Evolutionary conservation across 2,888 invertebrate genomes (phyloP), one percentile per base, ranked within the genome.

Genomic region (Trissoscelio sp.): DNA sequence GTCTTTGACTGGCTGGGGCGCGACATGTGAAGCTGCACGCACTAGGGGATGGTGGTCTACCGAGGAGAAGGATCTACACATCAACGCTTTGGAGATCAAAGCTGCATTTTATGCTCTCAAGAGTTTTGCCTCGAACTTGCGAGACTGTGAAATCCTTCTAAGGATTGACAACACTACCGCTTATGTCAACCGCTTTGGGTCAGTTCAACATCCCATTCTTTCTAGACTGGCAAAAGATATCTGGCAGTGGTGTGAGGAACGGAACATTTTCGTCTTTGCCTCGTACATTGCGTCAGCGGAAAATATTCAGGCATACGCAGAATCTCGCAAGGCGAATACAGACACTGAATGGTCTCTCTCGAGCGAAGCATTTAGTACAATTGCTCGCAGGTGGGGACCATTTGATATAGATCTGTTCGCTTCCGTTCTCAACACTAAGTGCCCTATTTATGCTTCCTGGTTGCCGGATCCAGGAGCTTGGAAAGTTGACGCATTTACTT

Each of bases 401-500:
- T 79, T 82, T 0, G 73, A 79, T 2, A 12, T 62, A 0, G 44
- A 44, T 18, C 12, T 62, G 0, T 62, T 62, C 6, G 44, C 60
- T 0, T 2, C 79, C 1, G 31, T 64, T 9, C 28, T 69, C 2
- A 85, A 84, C 42, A 28, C 31, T 1, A 84, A 86, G 73, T 86
- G 83, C 22, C 4, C 34, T 2, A 9, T 37, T 42, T 14, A 78
- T 53, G 1, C 85, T 74, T 83, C 81, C 0, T 85, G 84, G 83
- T 4, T 22, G 5, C 62, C 55, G 39, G 81, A 83, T 18, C 83
- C 83, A 0, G 55, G 44, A 0, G 58, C 82, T 9, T 14, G 73
- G 0, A 69, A 67, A 0, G 28, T 84, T 0, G 81, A 86, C 46
- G 84, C 82, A 0, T 83, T 86, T 34, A 84, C 83, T 0, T 4